Evolutionary conservation across 2,888 invertebrate genomes (phyloP).

Genomic region (Epinotia nisella): DNA sequence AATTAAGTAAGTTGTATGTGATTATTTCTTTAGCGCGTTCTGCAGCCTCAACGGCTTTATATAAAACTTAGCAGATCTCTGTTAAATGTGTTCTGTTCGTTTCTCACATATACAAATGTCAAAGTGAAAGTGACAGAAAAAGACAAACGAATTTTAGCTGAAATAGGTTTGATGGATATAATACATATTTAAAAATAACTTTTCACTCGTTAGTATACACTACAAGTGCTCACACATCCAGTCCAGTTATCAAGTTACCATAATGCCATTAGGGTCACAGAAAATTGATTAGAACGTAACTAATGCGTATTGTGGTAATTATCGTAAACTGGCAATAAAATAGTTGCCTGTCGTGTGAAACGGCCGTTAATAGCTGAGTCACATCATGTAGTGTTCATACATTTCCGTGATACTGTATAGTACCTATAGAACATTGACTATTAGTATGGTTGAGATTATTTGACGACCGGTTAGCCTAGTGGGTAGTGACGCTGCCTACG

Average conservation of each 20-base stretch:
- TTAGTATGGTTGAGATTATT: neutral
- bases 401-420: slow-evolving; percentile 18
- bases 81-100: too few relatives aligned
- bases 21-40: too few relatives aligned
- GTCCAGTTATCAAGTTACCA: neutral
- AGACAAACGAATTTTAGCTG: too few relatives aligned
- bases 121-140: too few relatives aligned
- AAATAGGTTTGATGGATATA: too few relatives aligned
- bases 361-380: slow-evolving; percentile 12
- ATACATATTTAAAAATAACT: neutral
- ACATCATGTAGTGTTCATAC: slow-evolving; percentile 3
- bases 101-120: too few relatives aligned
- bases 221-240: neutral
- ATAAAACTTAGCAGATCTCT: too few relatives aligned
- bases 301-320: slow-evolving; percentile 7
- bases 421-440: neutral
- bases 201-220: neutral
- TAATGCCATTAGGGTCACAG: slow-evolving; percentile 5
- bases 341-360: slow-evolving; percentile 23
- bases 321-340: slow-evolving; percentile 5
- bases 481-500: too few relatives aligned
- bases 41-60: too few relatives aligned
- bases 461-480: too few relatives aligned
- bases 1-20: too few relatives aligned
- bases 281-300: slow-evolving; percentile 20